Conservation (phyloP, 1,140 invertebrate genomes). For the Pogonognathellus flavescens region DNA sequence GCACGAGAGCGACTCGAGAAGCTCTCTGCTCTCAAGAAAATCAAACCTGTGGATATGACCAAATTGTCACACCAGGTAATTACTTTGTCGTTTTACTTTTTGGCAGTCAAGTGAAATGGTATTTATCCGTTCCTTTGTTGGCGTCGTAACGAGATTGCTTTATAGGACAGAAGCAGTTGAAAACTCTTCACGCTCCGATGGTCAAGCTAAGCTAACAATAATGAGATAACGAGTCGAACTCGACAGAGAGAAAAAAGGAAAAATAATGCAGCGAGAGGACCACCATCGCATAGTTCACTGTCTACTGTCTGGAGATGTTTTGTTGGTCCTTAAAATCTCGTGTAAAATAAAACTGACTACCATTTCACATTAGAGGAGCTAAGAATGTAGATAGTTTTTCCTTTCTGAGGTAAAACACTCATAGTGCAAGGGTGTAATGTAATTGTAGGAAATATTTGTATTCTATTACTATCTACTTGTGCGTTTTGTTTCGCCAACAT, state of each 20-base stretch:
- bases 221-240: conserved; percentile 25
- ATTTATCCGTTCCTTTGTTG: not conserved
- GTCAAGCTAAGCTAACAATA: not conserved
- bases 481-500: no score
- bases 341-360: no score
- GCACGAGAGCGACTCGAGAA: conserved; percentile 89
- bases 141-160: not conserved
- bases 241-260: not conserved
- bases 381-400: no score
- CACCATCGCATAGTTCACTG: no score
- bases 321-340: no score
- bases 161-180: not conserved
- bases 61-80: conserved; percentile 90
- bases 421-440: no score
- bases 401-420: no score
- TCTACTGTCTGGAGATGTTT: no score
- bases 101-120: not conserved
- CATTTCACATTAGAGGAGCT: no score
- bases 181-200: conserved; percentile 27
- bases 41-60: conserved; percentile 95
- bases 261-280: no score
- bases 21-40: conserved; percentile 88
- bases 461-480: no score
- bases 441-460: no score
- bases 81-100: conserved; percentile 12